Conservation (phyloP, 2,888 invertebrate genomes). For the Oegoconia quadripuncta region DNA sequence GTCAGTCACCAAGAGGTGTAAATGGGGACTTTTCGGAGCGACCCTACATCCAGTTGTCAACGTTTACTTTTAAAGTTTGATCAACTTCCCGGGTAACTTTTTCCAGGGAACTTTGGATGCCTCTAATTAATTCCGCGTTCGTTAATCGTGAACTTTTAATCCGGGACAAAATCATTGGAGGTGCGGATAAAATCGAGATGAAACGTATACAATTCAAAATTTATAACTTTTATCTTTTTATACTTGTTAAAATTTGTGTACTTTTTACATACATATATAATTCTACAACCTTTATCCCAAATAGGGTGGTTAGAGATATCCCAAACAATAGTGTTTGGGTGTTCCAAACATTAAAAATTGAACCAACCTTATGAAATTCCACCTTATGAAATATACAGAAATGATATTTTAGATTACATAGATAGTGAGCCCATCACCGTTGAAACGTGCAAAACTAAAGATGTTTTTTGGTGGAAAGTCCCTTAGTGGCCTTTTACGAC, state of each 20-base stretch:
- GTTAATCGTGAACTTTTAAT: constrained; percentile 57
- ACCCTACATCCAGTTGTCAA: constrained; percentile 42
- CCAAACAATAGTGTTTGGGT: too few species aligned
- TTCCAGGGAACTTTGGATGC: constrained; percentile 35
- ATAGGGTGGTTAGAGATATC: too few species aligned
- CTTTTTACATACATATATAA: too few species aligned
- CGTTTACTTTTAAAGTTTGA: constrained; percentile 43
- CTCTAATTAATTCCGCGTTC: constrained; percentile 60
- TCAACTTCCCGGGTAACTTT: constrained; percentile 36
- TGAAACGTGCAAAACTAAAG: too few species aligned
- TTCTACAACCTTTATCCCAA: too few species aligned
- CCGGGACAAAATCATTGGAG: constrained; percentile 34
- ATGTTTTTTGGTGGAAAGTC: too few species aligned
- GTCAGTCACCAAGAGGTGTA: too few species aligned
- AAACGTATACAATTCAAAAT: not conserved
- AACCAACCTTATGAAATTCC: not conserved
- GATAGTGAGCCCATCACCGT: too few species aligned
- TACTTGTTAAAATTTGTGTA: too few species aligned
- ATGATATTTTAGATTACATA: too few species aligned
- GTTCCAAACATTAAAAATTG: not conserved
- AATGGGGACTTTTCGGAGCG: constrained; percentile 5
- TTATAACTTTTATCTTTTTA: not conserved
- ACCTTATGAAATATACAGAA: too few species aligned
- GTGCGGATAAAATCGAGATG: constrained; percentile 9
- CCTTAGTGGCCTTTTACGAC: too few species aligned